Base-by-base conservation (phyloP, 2,113 vertebrate genomes). In the Solenodon paradoxus region DNA sequence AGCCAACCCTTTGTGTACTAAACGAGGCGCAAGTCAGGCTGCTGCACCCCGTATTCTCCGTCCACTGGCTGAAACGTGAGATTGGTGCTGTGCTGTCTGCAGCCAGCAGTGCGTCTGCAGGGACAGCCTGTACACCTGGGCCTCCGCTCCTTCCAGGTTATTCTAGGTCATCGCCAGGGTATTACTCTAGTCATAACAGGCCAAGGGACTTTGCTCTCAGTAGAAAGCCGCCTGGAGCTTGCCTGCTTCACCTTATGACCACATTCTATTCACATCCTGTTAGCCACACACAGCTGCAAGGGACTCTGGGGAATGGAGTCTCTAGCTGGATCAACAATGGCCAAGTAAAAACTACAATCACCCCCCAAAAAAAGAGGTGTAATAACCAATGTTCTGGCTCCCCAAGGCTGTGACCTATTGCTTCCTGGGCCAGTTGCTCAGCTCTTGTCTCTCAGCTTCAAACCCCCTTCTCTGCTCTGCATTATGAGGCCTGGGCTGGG, bases 271-370 rank as follows among this genome's bases (percentile, higher is more conserved):
- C 32, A 8, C 19, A 51, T 64, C 63, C 53, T 6, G 3, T 64
- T 42, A 75, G 32, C 79, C 35, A 47, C 7, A 45, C 7, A 3
- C 61, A 57, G 71, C 55, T 74, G 32, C 83, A 88, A 53, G 66
- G 51, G 38, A 55, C 42, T 69, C 30, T 94, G 84, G 66, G 72
- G 92, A 85, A 49, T 45, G 22, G 77, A 74, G 45, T 71, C 32
- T 57, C 28, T 57, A 55, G 47, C 32, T 61, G 30, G 49, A 26
- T 9, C 2, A 12, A 82, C 38, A 71, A 0, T 82, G 13, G 17
- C 61, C 75, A 51, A 49, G 53, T 35, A 40, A 42, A 38, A 35
- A 88, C n/a, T 49, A 2, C 38, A 40, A 30, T 51, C 47, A n/a
- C 63, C n/a, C 16, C 63, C 11, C 8, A 9, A 53, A 71, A 55